Evolutionary conservation across 2,888 invertebrate species (phyloP), one percentile per base, ranked within the genome.

Genomic region (Drosophila melanosoma): DNA sequence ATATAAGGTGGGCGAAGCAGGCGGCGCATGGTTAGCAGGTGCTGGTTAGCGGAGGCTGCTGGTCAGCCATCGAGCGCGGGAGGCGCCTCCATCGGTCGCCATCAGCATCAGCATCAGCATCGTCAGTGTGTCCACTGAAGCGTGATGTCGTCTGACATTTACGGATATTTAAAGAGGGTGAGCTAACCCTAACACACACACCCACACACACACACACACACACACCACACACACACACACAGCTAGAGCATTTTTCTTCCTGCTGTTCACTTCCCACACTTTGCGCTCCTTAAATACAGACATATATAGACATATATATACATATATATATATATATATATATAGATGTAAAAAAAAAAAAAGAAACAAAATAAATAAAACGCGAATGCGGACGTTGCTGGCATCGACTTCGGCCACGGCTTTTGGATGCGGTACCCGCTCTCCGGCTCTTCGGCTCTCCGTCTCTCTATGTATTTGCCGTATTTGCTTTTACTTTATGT

Each of bases 71-170:
- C 15, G 35, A 52, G 51, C 23, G 48, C 32, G 42, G 80, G 84
- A 81, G 87, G 70, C 66, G 83, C 76, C 89, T 70, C 87, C 89
- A 79, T 76, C 51, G 61, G 57, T 76, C 40, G 77, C 72, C 76
- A 51, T 61, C 53, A 59, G 36, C 70, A 57, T 38, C 38, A 38
- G 42, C 42, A 20, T 54, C 57, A 45, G 59, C 72, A 12, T 32
- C 67, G 78, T 85, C 77, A 77, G 69, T 69, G 77, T 87, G 90
- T 82, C 82, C 81, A 90, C 69, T 87, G 89, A 89, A 87, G 87
- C 89, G 87, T 90, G 89, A 90, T 87, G 87, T 90, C 89, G 87
- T 90, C 87, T 87, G 90, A 87, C 87, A 90, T 87, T 85, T 85
- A 87, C 78, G 90, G 81, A 87, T 90, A 88, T 87, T 74, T 72